Percentiles rank a stretch among this genome's conserved stretches.
Evolutionary conservation across 1,140 invertebrate species (phyloP).

Genomic region (Lanistes nyassanus): DNA sequence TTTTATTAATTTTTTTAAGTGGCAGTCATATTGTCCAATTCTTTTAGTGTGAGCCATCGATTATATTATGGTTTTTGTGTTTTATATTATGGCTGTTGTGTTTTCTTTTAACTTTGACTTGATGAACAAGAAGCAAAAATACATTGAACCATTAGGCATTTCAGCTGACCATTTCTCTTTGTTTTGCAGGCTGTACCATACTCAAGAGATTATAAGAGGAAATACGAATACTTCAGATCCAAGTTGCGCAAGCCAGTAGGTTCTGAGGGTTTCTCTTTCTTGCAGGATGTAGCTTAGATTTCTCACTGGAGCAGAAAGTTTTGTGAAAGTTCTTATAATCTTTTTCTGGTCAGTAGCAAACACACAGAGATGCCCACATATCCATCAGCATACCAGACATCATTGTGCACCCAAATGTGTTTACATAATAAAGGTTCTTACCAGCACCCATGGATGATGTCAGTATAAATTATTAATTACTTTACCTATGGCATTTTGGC

Average conservation of each 20-base stretch:
- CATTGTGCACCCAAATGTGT: too few species aligned
- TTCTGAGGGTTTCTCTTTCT: constrained; percentile 38
- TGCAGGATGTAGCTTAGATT: neutral
- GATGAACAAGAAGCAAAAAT: neutral
- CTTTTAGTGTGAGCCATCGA: neutral
- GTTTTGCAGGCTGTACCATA: constrained; percentile 86
- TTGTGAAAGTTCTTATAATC: neutral
- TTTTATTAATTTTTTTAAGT: too few species aligned
- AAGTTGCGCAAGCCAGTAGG: constrained; percentile 94
- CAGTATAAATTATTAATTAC: too few species aligned
- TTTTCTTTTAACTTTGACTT: too few species aligned
- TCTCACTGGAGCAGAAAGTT: neutral
- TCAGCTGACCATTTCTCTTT: constrained; percentile 6
- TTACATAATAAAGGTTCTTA: too few species aligned
- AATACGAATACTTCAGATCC: constrained; percentile 97
- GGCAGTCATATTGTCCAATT: too few species aligned
- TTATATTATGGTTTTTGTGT: neutral
- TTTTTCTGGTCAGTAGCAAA: too few species aligned
- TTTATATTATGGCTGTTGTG: too few species aligned
- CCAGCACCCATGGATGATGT: too few species aligned
- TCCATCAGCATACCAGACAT: too few species aligned
- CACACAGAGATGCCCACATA: too few species aligned
- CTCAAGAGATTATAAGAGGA: constrained; percentile 97
- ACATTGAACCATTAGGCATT: neutral
- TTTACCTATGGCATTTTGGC: neutral